A percentile compares a stretch with the other conserved stretches of the same genome.
Evolutionary conservation across 2,113 vertebrate genomes (phyloP).

Genomic region (Stegostoma tigrinum): DNA sequence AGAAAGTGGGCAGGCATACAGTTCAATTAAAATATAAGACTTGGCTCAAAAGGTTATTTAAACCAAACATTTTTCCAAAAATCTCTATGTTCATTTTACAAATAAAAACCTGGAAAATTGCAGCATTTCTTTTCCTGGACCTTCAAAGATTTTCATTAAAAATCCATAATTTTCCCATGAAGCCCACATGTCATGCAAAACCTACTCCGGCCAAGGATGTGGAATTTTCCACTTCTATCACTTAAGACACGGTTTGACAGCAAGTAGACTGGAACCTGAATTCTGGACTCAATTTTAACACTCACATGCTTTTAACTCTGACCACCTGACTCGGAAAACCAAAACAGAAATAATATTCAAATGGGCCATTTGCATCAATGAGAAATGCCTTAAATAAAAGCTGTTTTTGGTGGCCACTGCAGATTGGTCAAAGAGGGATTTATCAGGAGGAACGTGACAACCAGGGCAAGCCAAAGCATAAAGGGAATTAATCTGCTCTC

Average conservation of each 20-base stretch:
- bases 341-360: background rate
- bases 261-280: background rate
- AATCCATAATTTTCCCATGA: constrained; percentile 17
- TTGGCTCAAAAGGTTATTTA: background rate
- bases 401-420: background rate
- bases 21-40: constrained; percentile 25
- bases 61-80: background rate
- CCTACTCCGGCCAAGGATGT: background rate
- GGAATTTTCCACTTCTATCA: background rate
- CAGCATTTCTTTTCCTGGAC: background rate
- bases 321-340: background rate
- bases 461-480: background rate
- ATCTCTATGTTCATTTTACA: background rate
- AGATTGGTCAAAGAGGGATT: background rate
- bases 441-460: background rate
- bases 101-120: constrained; percentile 26
- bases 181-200: background rate
- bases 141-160: constrained; percentile 1
- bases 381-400: background rate
- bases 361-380: background rate
- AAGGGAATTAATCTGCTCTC: background rate
- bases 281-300: background rate
- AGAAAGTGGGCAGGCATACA: constrained; percentile 10
- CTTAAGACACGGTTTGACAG: background rate
- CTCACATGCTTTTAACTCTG: background rate